Evolutionary conservation across 2,113 vertebrate species (phyloP).

Genomic region (Seriola aureovittata): DNA sequence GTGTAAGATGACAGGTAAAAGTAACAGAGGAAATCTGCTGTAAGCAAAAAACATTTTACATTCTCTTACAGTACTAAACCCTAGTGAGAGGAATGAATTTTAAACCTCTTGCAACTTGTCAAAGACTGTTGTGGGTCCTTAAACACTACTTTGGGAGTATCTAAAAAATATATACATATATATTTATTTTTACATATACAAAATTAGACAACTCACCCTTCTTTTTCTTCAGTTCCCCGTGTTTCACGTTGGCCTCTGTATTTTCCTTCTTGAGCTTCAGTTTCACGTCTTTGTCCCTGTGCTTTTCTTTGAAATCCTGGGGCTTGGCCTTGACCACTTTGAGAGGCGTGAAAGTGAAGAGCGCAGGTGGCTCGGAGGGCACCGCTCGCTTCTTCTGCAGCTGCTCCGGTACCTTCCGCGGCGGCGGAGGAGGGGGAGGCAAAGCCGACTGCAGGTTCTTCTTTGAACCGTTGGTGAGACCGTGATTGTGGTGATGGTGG

Average conservation of each 20-base stretch:
- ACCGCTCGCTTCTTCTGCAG: slow-evolving; percentile 63
- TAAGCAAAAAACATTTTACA: neutral
- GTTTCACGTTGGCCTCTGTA: slow-evolving; percentile 80
- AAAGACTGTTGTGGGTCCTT: neutral
- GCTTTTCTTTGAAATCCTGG: slow-evolving; percentile 82
- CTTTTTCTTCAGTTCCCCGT: slow-evolving; percentile 69
- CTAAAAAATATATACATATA: too few relatives aligned
- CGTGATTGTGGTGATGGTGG: slow-evolving; percentile 54
- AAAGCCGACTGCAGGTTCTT: slow-evolving; percentile 51
- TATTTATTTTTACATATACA: too few relatives aligned
- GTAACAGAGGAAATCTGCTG: too few relatives aligned
- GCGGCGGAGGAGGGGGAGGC: slow-evolving; percentile 56
- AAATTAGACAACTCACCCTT: slow-evolving; percentile 68
- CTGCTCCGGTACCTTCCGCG: slow-evolving; percentile 59
- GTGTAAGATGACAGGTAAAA: too few relatives aligned
- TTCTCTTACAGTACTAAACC: neutral
- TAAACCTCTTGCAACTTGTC: neutral
- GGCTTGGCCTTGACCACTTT: slow-evolving; percentile 86
- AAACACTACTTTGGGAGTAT: neutral
- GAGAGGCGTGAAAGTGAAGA: slow-evolving; percentile 91
- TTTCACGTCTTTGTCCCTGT: slow-evolving; percentile 81
- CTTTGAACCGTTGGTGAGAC: slow-evolving; percentile 61
- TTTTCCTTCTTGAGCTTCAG: slow-evolving; percentile 85
- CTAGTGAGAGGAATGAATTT: too few relatives aligned
- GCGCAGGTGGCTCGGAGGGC: slow-evolving; percentile 80